Evolutionary conservation across 2,113 vertebrate genomes (phyloP).

Genomic region (Silurus asotus): DNA sequence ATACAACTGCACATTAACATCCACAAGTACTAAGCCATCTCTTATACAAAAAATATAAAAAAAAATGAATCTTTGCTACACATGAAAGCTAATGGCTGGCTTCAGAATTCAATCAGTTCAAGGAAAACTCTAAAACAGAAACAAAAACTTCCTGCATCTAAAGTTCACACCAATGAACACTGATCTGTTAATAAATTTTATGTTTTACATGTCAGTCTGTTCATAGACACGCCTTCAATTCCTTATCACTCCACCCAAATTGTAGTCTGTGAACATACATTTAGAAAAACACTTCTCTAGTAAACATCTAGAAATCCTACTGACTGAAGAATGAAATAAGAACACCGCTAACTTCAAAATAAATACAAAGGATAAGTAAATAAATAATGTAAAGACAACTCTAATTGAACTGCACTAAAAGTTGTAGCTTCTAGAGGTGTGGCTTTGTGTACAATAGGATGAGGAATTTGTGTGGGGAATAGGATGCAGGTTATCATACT

Average conservation of each 20-base stretch:
- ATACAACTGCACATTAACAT: no score
- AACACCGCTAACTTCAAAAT: no score
- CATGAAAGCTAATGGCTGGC: neutral
- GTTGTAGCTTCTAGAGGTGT: neutral
- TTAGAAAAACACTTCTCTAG: no score
- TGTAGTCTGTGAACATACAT: neutral
- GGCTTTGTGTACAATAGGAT: neutral
- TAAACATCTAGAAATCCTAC: neutral
- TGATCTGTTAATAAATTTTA: neutral
- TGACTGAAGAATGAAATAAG: neutral
- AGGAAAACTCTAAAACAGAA: neutral
- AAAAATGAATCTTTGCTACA: neutral
- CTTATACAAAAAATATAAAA: no score
- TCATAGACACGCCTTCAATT: neutral
- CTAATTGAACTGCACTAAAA: neutral
- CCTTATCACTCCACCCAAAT: neutral
- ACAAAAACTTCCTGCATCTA: neutral
- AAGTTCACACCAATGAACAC: neutral
- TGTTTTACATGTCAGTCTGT: neutral
- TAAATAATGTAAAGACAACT: neutral
- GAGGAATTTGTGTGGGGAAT: neutral
- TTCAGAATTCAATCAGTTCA: neutral
- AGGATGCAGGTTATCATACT: neutral
- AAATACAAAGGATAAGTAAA: neutral
- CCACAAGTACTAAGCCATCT: no score